These are phyloP conservation scores for Pseudomugil gertrudae DNA, from an alignment of 2,797 vertebrate genomes.

Conservation along the genomic window DNA sequence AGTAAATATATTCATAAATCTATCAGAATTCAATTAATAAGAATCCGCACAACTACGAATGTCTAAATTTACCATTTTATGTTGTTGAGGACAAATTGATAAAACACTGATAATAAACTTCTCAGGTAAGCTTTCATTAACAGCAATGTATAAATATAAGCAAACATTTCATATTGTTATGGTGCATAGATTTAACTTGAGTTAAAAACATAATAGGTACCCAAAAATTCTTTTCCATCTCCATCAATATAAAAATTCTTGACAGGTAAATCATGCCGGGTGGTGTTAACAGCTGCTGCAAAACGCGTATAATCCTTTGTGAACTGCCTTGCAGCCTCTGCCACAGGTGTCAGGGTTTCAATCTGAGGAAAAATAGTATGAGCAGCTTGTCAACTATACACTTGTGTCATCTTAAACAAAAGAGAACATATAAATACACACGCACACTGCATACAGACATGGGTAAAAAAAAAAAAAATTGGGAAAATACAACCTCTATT, in stretches of 20 bases:
- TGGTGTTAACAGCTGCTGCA: slow-evolving; percentile 85
- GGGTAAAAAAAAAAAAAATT: too few species aligned
- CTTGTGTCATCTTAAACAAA: not conserved
- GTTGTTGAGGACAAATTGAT: not conserved
- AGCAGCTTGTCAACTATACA: not conserved
- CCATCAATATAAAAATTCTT: slow-evolving; percentile 84
- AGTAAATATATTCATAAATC: not conserved
- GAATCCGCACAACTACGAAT: not conserved
- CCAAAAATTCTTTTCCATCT: slow-evolving; percentile 80
- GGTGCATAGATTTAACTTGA: not conserved
- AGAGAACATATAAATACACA: not conserved
- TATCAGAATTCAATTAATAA: too few species aligned
- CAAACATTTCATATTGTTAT: not conserved
- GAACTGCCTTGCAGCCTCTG: slow-evolving; percentile 74
- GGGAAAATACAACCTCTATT: too few species aligned
- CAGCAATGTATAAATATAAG: not conserved
- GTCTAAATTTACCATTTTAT: not conserved
- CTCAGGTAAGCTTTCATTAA: not conserved
- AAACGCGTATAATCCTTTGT: slow-evolving; percentile 84
- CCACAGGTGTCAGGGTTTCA: slow-evolving; percentile 78
- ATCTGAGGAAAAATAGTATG: slow-evolving; percentile 70
- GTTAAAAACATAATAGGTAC: slow-evolving; percentile 14
- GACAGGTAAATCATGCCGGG: slow-evolving; percentile 85
- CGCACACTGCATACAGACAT: too few species aligned
- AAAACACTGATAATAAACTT: not conserved